Percentiles rank a stretch among this genome's conserved stretches.
Evolutionary conservation across 2,888 invertebrate species (phyloP).

Genomic region (Ephialtes manifestator): DNA sequence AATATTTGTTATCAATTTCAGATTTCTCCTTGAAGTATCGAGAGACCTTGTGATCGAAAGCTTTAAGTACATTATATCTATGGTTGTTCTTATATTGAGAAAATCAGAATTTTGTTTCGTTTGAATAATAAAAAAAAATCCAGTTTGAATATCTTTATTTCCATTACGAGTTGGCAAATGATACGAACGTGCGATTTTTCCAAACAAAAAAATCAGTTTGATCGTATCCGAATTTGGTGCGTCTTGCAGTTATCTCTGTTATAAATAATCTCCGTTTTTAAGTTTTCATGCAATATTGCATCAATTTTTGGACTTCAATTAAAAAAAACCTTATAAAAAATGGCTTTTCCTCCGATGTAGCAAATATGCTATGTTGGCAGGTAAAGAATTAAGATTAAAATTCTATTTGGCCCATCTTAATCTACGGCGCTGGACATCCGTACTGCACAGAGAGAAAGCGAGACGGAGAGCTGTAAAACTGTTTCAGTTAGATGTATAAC

Average conservation of each 20-base stretch:
- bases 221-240: too few relatives aligned
- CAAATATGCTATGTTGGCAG: too few relatives aligned
- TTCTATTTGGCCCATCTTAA: not conserved
- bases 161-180: not conserved
- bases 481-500: conserved; percentile 29
- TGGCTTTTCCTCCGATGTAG: too few relatives aligned
- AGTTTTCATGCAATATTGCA: too few relatives aligned
- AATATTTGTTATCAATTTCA: conserved; percentile 48
- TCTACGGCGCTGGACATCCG: not conserved
- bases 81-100: not conserved
- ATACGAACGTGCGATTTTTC: not conserved
- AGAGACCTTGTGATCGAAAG: not conserved
- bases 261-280: too few relatives aligned
- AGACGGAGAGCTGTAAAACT: not conserved
- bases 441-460: not conserved
- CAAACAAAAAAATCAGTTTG: not conserved
- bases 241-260: too few relatives aligned
- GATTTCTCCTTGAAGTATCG: conserved; percentile 11
- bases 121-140: not conserved
- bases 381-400: not conserved
- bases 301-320: too few relatives aligned
- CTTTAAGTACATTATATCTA: not conserved
- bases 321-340: too few relatives aligned
- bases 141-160: not conserved
- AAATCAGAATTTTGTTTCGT: not conserved